Percentiles rank a stretch among this genome's conserved stretches.
Evolutionary conservation across 2,113 vertebrate genomes (phyloP).

Genomic region (Mustela nigripes): DNA sequence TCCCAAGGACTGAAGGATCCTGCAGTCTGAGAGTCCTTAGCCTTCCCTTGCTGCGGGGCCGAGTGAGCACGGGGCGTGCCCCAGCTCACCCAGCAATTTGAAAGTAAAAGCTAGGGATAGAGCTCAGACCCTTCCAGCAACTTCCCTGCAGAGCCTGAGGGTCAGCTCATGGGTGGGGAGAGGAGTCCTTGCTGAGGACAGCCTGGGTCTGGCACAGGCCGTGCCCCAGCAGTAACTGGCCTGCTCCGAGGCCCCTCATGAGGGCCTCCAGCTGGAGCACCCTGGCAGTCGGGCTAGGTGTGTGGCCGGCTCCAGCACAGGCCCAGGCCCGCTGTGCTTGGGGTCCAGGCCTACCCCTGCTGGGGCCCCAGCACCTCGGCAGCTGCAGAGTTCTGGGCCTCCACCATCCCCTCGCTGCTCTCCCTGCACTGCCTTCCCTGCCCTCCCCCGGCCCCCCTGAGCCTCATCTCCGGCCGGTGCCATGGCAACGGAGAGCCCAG

Average conservation of each 20-base stretch:
- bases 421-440: neutral
- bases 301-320: neutral
- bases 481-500: slow-evolving; percentile 75
- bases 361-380: neutral
- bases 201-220: neutral
- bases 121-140: neutral
- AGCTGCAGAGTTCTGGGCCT: slow-evolving; percentile 17
- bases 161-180: neutral
- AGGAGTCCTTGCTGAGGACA: neutral
- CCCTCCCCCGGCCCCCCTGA: neutral
- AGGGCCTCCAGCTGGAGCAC: neutral
- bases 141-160: neutral
- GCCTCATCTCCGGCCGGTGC: neutral
- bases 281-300: neutral
- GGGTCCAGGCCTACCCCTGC: neutral
- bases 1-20: neutral
- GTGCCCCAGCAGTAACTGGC: neutral
- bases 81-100: neutral
- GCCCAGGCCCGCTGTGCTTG: neutral
- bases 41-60: neutral
- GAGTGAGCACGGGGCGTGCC: neutral
- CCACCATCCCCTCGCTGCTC: neutral
- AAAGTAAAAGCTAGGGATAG: neutral
- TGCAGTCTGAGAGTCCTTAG: neutral
- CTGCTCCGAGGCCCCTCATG: neutral